Base-by-base conservation (phyloP, 2,113 vertebrate genomes). In the Phoxinus phoxinus region DNA sequence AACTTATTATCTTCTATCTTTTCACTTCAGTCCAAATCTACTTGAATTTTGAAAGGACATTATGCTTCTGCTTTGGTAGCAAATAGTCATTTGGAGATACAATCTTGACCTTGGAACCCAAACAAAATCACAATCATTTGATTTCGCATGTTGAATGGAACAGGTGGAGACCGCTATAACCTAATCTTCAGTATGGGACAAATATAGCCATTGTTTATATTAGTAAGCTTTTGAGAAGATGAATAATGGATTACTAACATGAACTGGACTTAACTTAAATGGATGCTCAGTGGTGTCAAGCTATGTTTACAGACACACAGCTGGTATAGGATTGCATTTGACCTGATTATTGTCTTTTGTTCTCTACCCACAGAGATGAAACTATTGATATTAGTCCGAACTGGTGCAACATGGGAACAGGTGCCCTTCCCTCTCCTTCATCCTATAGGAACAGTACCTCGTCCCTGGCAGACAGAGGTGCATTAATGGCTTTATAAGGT, bases 401-500 rank as follows among this genome's bases (percentile, higher is more conserved):
- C 35, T 71, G 35, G 67, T 71, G 32, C 67, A 71, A 41, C 35
- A 32, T n/a, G 48, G 61, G 58, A 78, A 8, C 17, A 59, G 27
- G 58, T 81, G 75, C 61, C 37, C 51, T 48, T 87, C 30, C 48
- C 2, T 59, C 7, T 79, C 59, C 15, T 46, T 63, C 74, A 30
- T 30, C 48, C 46, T 32, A n/a, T 12, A 30, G 79, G 77, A 84
- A 81, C 82, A 73, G 75, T 77, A 37, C 69, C 56, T 10, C 59
- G 56, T 84, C 69, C 80, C 53, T 46, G 69, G 73, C 78, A 61
- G 74, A 59, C 83, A 72, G 58, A 80, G 51, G 80, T 84, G 81
- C 84, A 84, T 88, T 89, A 88, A 89, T 90, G 80, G 86, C 79
- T 84, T 90, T 46, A 81, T 80, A 73, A 86, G 65, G 37, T 80